phyloP scores from a whole-genome alignment of 92 coral and sea anemone species.

The Parazoanthus darwini region DNA sequence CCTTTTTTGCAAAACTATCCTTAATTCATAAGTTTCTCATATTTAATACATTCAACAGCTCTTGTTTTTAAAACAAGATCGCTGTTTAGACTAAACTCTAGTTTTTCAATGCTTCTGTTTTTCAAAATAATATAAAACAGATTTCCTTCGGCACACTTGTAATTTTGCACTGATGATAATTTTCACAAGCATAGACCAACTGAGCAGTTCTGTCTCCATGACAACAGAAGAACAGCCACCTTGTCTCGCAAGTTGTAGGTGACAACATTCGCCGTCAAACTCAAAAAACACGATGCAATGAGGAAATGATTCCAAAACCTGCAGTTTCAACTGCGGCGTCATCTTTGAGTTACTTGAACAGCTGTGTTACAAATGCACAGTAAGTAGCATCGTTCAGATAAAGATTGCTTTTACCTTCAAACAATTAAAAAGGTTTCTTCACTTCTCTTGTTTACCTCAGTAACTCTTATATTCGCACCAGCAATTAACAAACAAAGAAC shows the following conservation, averaged over 20 bases:
- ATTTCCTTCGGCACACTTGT: constrained; percentile 31
- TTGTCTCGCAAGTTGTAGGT: background rate
- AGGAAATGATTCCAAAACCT: background rate
- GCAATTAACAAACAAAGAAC: constrained; percentile 18
- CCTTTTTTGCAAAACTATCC: constrained; percentile 3
- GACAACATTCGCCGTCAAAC: background rate
- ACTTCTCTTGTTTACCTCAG: background rate
- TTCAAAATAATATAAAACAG: background rate
- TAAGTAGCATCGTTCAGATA: background rate
- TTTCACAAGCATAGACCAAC: background rate
- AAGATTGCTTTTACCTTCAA: background rate
- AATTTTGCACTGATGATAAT: background rate
- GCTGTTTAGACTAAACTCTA: constrained; percentile 1
- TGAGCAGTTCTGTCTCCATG: background rate
- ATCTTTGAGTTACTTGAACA: background rate
- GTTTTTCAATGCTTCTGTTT: background rate
- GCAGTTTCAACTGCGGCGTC: background rate
- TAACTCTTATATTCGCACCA: background rate
- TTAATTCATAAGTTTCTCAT: constrained; percentile 17
- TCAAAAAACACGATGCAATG: background rate
- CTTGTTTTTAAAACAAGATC: constrained; percentile 17
- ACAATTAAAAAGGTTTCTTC: background rate
- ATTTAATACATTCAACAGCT: background rate
- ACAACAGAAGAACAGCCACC: background rate
- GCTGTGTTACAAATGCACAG: background rate